A percentile compares a stretch with the other conserved stretches of the same genome.
Conservation (phyloP, 2,113 vertebrate species). For the Grantiella picta region DNA sequence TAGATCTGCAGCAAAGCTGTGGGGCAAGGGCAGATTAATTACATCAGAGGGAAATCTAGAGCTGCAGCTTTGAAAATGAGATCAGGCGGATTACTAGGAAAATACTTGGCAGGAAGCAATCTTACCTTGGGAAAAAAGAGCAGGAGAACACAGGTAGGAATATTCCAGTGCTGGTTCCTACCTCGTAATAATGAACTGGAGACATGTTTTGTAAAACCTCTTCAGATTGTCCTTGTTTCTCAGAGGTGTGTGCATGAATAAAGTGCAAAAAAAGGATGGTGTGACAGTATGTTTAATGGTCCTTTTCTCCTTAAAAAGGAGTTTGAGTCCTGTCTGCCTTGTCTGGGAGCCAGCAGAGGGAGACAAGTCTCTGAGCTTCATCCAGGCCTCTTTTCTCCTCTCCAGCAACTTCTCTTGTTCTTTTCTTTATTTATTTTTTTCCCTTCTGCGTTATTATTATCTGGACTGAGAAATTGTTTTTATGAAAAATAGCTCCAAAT, state of each 20-base stretch:
- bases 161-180: background rate
- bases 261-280: background rate
- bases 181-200: background rate
- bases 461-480: constrained; percentile 37
- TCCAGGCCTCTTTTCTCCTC: background rate
- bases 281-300: background rate
- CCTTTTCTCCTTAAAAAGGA: background rate
- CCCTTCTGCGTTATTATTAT: background rate
- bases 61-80: background rate
- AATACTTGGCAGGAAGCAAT: background rate
- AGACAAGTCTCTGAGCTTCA: constrained; percentile 67
- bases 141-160: background rate
- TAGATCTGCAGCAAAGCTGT: background rate
- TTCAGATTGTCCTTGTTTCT: background rate
- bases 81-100: background rate
- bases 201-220: background rate
- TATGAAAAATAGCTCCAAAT: constrained; percentile 58
- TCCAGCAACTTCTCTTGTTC: background rate
- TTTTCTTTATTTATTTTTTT: no score
- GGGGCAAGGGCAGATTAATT: background rate
- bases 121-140: background rate
- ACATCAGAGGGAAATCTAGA: background rate
- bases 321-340: background rate
- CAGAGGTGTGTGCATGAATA: background rate
- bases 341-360: constrained; percentile 65